phyloP scores from a whole-genome alignment of 2,797 vertebrate species.

The Salarias fasciatus region DNA sequence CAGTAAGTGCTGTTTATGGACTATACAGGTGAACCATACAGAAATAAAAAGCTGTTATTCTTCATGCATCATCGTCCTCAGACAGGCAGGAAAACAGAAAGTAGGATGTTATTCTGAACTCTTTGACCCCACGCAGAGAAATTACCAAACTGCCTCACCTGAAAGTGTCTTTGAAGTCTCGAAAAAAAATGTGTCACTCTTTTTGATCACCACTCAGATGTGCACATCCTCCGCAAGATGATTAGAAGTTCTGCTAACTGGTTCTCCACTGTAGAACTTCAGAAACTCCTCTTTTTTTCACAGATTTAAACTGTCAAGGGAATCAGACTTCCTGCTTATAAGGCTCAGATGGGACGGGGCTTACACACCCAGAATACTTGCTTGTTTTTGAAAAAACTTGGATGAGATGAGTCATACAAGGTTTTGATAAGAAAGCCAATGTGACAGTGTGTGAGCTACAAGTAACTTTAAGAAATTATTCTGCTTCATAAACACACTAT shows the following conservation, averaged over 20 bases:
- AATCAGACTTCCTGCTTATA: constrained; percentile 1
- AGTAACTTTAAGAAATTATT: too few species aligned
- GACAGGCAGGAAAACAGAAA: constrained; percentile 2
- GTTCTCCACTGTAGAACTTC: constrained; percentile 14
- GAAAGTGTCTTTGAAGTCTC: constrained; percentile 37
- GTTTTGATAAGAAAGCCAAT: too few species aligned
- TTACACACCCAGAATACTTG: constrained; percentile 1
- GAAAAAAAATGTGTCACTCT: constrained; percentile 29
- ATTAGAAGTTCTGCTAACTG: constrained; percentile 28
- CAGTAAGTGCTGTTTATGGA: not conserved
- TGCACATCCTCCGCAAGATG: constrained; percentile 31
- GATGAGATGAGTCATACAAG: constrained; percentile 1
- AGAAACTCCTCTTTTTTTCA: constrained; percentile 34
- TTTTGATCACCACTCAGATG: constrained; percentile 35
- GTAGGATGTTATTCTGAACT: constrained; percentile 18
- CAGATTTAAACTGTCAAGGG: constrained; percentile 20
- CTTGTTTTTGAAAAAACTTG: not conserved
- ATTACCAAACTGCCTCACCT: constrained; percentile 17
- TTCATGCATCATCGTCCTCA: constrained; percentile 3
- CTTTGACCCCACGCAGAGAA: constrained; percentile 19
- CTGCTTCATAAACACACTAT: too few species aligned
- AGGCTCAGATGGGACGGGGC: constrained; percentile 9
- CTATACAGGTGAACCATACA: not conserved
- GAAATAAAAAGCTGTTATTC: constrained; percentile 6
- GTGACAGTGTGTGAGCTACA: too few species aligned